These are phyloP conservation scores for Pedionomus torquatus DNA, from an alignment of 2,113 vertebrate genomes.

Conservation along the genomic window DNA sequence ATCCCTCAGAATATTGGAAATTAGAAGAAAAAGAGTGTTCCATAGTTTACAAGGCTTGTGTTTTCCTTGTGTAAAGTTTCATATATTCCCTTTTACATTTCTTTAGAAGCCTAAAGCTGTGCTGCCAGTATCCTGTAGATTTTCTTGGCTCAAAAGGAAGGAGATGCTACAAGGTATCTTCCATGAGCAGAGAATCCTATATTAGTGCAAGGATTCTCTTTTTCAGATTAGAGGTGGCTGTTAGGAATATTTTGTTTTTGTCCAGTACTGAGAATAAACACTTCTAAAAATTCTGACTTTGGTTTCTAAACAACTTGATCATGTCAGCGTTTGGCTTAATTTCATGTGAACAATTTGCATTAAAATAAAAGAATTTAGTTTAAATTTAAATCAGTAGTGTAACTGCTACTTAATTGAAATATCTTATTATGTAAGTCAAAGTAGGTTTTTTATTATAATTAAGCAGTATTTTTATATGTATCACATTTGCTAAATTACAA, in stretches of 20 bases:
- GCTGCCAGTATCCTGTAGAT: not conserved
- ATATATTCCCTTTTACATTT: not conserved
- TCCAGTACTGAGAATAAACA: not conserved
- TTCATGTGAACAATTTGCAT: not conserved
- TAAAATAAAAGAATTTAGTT: not conserved
- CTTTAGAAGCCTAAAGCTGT: not conserved
- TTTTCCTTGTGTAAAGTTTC: not conserved
- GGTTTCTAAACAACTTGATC: not conserved
- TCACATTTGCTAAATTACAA: not conserved
- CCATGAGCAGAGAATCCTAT: not conserved
- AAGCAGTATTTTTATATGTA: not conserved
- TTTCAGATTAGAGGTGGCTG: not conserved
- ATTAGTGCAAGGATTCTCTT: not conserved
- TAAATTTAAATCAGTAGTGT: not conserved
- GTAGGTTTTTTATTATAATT: not conserved
- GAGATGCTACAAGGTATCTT: not conserved
- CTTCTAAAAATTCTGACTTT: not conserved
- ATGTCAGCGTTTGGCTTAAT: not conserved
- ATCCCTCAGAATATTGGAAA: not conserved
- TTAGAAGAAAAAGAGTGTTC: not conserved
- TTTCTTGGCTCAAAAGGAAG: not conserved
- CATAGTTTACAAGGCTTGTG: not conserved
- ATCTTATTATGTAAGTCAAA: not conserved
- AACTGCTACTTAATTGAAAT: not conserved
- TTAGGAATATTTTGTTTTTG: not conserved